phyloP scores from a whole-genome alignment of 2,113 vertebrate genomes.

The Gallinago undulata region DNA sequence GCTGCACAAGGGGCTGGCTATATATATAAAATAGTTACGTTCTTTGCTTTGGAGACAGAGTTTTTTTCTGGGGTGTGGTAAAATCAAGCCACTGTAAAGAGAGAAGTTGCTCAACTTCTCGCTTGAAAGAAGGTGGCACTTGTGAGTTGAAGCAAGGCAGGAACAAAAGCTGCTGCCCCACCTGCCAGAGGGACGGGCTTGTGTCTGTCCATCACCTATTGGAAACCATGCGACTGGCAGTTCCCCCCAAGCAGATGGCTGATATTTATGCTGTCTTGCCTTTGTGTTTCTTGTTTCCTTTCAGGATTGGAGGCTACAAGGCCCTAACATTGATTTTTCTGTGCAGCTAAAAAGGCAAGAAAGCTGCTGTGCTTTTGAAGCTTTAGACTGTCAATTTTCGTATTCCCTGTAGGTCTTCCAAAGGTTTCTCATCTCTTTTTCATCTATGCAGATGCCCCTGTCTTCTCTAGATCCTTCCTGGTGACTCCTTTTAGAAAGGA shows the following conservation, averaged over 20 bases:
- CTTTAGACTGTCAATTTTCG: background rate
- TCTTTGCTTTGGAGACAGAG: background rate
- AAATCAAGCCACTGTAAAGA: background rate
- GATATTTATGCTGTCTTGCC: background rate
- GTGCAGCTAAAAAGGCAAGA: background rate
- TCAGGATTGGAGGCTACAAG: background rate
- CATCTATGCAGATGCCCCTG: background rate
- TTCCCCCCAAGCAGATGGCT: background rate
- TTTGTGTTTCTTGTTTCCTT: conserved; percentile 14
- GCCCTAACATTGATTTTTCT: conserved; percentile 24
- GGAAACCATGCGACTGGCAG: background rate
- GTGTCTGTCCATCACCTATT: background rate
- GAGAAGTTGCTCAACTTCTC: background rate
- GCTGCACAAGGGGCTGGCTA: background rate
- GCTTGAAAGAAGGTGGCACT: background rate
- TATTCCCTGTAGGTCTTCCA: background rate
- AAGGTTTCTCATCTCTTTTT: conserved; percentile 5
- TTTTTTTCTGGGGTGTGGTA: background rate
- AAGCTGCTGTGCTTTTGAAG: conserved; percentile 15
- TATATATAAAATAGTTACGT: background rate
- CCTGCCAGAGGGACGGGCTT: background rate
- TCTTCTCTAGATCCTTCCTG: background rate
- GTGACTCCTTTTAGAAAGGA: background rate
- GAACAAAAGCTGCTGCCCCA: background rate
- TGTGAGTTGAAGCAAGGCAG: background rate